Evolutionary conservation across 1,140 invertebrate species (phyloP).

Genomic region (Drosophila lini): DNA sequence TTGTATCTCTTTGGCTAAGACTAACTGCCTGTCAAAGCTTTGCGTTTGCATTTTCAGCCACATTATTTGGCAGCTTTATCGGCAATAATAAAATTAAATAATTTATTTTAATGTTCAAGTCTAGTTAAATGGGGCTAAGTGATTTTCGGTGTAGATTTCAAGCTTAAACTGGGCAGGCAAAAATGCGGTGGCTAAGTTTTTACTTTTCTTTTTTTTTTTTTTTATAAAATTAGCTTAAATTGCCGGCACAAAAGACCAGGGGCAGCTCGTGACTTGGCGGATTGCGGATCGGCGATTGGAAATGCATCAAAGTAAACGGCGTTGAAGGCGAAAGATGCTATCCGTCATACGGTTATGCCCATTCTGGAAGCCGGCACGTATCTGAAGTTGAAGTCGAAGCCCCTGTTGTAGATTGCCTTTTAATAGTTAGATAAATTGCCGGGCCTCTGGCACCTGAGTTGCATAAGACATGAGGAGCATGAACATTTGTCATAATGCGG

Average conservation of each 20-base stretch:
- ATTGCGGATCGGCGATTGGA: constrained; percentile 42
- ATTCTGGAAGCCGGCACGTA: constrained; percentile 59
- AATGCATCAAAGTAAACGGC: constrained; percentile 60
- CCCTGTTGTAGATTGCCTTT: constrained; percentile 58
- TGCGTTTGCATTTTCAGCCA: constrained; percentile 31
- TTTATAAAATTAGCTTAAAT: constrained; percentile 63
- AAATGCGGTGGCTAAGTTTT: constrained; percentile 32
- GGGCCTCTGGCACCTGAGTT: constrained; percentile 65
- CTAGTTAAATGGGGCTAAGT: constrained; percentile 73
- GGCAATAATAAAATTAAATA: constrained; percentile 79
- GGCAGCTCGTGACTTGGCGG: constrained; percentile 66
- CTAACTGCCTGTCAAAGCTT: constrained; percentile 62
- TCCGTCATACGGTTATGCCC: constrained; percentile 35
- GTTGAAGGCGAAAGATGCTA: constrained; percentile 67
- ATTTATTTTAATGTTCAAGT: constrained; percentile 73
- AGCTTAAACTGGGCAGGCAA: constrained; percentile 52
- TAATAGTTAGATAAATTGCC: constrained; percentile 61
- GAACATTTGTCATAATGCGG: constrained; percentile 77
- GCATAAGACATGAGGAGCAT: constrained; percentile 43
- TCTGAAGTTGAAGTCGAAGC: constrained; percentile 36
- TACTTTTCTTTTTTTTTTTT: constrained; percentile 11
- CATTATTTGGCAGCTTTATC: constrained; percentile 66
- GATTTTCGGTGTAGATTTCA: constrained; percentile 76
- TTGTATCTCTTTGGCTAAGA: constrained; percentile 45
- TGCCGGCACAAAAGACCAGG: constrained; percentile 44